A percentile compares a stretch with the other conserved stretches of the same genome.
Evolutionary conservation across 2,113 vertebrate species (phyloP).

Genomic region (Chiloscyllium plagiosum): DNA sequence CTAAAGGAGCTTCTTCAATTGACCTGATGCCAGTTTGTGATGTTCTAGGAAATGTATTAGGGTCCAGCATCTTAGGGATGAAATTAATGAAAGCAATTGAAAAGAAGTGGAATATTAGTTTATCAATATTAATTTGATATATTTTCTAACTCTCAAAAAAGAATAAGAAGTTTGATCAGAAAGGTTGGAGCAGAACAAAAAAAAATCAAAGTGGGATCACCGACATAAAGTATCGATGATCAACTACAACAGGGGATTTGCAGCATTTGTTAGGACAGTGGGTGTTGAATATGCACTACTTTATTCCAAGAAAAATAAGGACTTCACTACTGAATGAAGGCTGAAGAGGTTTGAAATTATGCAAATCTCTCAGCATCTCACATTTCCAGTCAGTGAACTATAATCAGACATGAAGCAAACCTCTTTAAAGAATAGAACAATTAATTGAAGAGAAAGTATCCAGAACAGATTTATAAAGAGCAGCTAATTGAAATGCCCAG

Average conservation of each 20-base stretch:
- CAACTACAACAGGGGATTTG: background rate
- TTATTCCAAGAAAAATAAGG: no score
- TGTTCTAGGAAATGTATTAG: background rate
- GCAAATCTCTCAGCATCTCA: no score
- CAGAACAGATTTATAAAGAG: background rate
- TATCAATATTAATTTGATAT: background rate
- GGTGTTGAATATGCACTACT: no score
- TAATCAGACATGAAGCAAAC: no score
- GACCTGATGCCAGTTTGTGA: background rate
- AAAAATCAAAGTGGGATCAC: background rate
- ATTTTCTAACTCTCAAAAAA: background rate
- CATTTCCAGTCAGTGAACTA: no score
- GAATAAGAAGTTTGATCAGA: background rate
- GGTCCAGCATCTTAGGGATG: background rate
- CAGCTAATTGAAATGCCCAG: no score
- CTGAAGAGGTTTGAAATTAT: no score
- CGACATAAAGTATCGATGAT: background rate
- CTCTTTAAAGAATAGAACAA: no score
- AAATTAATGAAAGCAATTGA: background rate
- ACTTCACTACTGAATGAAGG: no score
- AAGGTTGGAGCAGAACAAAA: background rate
- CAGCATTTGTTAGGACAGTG: no score
- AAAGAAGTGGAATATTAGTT: background rate
- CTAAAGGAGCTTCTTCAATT: background rate
- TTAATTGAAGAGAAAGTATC: no score